Evolutionary conservation across 2,113 vertebrate species (phyloP).

Genomic region (Bufo bufo): DNA sequence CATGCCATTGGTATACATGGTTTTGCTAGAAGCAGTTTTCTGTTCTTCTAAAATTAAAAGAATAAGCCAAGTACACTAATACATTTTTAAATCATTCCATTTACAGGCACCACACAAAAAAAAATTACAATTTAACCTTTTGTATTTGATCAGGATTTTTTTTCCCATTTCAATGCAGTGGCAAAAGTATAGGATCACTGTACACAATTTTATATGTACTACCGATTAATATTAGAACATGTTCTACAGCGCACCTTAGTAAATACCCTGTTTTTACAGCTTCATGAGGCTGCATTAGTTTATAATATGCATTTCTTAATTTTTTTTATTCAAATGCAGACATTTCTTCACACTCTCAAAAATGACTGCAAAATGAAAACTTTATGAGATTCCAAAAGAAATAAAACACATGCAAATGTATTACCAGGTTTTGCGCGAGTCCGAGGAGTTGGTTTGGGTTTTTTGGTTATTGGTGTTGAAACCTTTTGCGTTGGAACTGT

Average conservation of each 20-base stretch:
- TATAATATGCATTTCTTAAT: background rate
- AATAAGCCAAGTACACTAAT: background rate
- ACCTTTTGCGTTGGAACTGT: constrained; percentile 47
- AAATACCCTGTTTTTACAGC: background rate
- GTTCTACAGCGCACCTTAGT: background rate
- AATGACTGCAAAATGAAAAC: too few relatives aligned
- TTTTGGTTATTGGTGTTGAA: constrained; percentile 32
- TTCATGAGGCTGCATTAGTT: background rate
- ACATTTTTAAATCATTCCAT: background rate
- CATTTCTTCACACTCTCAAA: background rate
- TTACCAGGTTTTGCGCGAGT: constrained; percentile 51
- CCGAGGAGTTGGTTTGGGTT: constrained; percentile 37
- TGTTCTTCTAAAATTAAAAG: background rate
- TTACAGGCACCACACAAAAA: background rate
- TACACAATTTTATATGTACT: background rate
- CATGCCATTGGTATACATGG: background rate
- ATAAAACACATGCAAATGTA: background rate
- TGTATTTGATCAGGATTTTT: too few relatives aligned
- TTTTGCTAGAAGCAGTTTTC: background rate
- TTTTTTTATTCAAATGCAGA: background rate
- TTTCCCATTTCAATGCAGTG: background rate
- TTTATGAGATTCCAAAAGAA: too few relatives aligned
- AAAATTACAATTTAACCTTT: too few relatives aligned
- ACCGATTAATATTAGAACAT: background rate
- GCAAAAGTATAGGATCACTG: background rate